Conservation (phyloP, 2,113 vertebrate species). For the Oryzias melastigma region DNA sequence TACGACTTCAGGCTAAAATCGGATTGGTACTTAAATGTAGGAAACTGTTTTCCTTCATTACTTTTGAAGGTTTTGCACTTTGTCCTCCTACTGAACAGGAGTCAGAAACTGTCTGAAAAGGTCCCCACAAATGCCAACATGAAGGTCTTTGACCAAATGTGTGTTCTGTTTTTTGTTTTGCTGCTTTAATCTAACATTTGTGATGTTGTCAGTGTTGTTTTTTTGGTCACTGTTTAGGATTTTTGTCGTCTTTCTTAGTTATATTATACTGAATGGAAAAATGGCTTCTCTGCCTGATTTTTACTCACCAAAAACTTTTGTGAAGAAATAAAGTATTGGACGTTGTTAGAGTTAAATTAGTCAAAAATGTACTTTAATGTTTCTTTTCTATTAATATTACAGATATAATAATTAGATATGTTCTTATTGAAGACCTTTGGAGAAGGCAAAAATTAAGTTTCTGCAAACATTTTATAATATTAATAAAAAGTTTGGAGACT, state of each 20-base stretch:
- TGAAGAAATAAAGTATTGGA: conserved; percentile 55
- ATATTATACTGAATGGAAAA: conserved; percentile 36
- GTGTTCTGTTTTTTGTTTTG: background rate
- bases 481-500: too few relatives aligned
- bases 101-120: background rate
- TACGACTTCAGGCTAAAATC: conserved; percentile 3
- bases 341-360: background rate
- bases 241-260: conserved; percentile 6
- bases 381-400: background rate
- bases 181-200: conserved; percentile 18
- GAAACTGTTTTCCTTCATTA: background rate
- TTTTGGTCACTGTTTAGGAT: conserved; percentile 28
- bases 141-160: conserved; percentile 2
- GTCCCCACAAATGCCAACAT: conserved; percentile 5
- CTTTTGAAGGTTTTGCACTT: conserved; percentile 43
- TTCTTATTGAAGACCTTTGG: too few relatives aligned
- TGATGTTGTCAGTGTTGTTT: conserved; percentile 3
- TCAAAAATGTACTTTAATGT: background rate
- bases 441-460: too few relatives aligned
- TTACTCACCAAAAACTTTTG: conserved; percentile 56
- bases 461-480: too few relatives aligned
- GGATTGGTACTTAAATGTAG: background rate
- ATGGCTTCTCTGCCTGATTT: conserved; percentile 48
- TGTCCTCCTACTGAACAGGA: conserved; percentile 25
- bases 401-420: background rate